These are phyloP conservation scores for Tapirus terrestris DNA, from an alignment of 2,113 vertebrate genomes.

Conservation along the genomic window DNA sequence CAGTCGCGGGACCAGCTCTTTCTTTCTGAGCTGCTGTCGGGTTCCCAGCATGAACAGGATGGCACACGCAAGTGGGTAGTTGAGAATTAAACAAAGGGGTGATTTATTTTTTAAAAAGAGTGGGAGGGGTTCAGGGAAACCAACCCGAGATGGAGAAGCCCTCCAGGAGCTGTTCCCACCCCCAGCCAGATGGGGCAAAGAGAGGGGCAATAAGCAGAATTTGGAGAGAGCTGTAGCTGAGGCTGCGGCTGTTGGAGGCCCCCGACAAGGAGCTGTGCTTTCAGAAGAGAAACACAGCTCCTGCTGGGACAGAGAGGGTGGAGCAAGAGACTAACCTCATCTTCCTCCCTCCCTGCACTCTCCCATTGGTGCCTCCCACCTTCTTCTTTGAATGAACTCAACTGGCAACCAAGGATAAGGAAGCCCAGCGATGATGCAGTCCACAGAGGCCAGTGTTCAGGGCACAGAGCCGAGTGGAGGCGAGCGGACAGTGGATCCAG, in stretches of 20 bases:
- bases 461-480: background rate
- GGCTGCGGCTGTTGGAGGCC: background rate
- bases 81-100: background rate
- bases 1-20: too few relatives aligned
- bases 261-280: background rate
- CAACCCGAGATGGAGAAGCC: rapidly evolving
- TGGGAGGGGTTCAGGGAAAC: background rate
- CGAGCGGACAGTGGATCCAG: background rate
- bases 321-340: rapidly evolving
- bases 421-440: rapidly evolving
- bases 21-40: background rate
- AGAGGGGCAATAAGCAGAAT: rapidly evolving
- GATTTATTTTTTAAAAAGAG: background rate
- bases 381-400: background rate
- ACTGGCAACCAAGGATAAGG: background rate
- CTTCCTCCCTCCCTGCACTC: too few relatives aligned
- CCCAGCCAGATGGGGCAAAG: background rate
- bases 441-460: background rate
- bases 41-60: too few relatives aligned
- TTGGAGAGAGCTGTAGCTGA: background rate
- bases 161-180: background rate
- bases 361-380: background rate
- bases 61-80: too few relatives aligned
- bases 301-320: too few relatives aligned
- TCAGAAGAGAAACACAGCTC: background rate